These are phyloP conservation scores for Lucilia cuprina DNA, from an alignment of 1,140 invertebrate species.

Conservation along the genomic window DNA sequence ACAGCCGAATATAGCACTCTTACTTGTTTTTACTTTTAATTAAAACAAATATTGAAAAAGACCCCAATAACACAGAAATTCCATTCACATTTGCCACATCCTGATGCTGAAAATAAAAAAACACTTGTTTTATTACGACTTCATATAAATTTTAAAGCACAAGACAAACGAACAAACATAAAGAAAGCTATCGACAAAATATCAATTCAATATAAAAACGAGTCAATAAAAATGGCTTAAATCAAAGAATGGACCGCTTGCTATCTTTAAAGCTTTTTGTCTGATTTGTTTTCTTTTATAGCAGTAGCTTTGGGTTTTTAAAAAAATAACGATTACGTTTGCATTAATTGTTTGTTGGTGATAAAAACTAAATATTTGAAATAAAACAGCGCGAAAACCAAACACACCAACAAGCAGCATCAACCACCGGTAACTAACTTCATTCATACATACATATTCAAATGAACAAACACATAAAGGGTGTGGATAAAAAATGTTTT, in stretches of 20 bases:
- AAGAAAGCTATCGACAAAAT: background rate
- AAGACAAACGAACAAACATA: background rate
- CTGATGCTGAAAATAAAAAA: background rate
- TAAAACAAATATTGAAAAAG: background rate
- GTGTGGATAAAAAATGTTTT: too few species aligned
- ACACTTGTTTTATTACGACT: background rate
- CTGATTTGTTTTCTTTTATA: background rate
- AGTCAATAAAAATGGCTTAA: background rate
- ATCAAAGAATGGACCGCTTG: background rate
- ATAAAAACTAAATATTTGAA: constrained; percentile 8
- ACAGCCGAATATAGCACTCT: too few species aligned
- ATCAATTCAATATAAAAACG: background rate
- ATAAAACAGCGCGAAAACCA: background rate
- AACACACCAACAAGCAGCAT: background rate
- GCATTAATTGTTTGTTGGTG: constrained; percentile 10
- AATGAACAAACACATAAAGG: too few species aligned
- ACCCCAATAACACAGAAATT: background rate
- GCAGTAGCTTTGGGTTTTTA: background rate
- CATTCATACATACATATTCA: too few species aligned
- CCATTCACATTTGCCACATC: background rate
- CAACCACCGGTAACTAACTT: background rate
- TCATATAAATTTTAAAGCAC: background rate
- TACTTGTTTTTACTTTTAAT: too few species aligned
- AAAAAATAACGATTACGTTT: background rate
- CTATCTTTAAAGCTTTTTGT: background rate